A percentile compares a stretch with the other conserved stretches of the same genome.
These are phyloP conservation scores for Lethocerus indicus DNA, from an alignment of 1,140 invertebrate species.

Conservation along the genomic window DNA sequence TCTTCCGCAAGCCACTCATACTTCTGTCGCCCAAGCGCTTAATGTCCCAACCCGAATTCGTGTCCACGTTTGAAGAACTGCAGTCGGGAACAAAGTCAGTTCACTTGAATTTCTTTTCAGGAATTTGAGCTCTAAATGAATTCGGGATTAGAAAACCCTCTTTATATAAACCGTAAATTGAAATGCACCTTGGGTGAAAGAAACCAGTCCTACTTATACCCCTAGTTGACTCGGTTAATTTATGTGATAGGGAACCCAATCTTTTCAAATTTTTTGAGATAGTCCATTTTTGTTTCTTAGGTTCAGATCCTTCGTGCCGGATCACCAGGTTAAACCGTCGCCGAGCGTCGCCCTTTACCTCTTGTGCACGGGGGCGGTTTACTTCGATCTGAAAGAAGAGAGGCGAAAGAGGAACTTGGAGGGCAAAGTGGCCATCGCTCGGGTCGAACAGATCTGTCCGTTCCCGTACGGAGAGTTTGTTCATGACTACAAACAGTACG, in stretches of 20 bases:
- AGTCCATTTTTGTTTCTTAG: constrained; percentile 28
- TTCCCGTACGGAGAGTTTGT: constrained; percentile 70
- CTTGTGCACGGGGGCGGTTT: constrained; percentile 69
- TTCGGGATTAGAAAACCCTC: background rate
- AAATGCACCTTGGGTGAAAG: background rate
- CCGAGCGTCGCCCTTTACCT: constrained; percentile 26
- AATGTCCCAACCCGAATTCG: constrained; percentile 58
- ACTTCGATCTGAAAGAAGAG: constrained; percentile 58
- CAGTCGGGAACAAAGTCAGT: constrained; percentile 39
- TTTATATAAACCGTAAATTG: background rate
- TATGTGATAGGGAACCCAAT: no score
- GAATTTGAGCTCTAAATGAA: background rate
- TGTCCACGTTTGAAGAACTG: constrained; percentile 62
- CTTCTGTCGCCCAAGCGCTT: constrained; percentile 77
- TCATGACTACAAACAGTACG: constrained; percentile 49
- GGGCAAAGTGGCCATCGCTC: constrained; percentile 52
- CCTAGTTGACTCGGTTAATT: background rate
- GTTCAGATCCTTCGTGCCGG: constrained; percentile 66
- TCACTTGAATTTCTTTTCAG: background rate
- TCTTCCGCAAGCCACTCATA: constrained; percentile 83
- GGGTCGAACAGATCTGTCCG: constrained; percentile 69
- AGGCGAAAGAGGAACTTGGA: constrained; percentile 34
- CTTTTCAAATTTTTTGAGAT: background rate
- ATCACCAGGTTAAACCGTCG: constrained; percentile 37
- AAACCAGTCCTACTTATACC: background rate